Evolutionary conservation across 2,113 vertebrate genomes (phyloP).

Genomic region (Chloroceryle aenea): DNA sequence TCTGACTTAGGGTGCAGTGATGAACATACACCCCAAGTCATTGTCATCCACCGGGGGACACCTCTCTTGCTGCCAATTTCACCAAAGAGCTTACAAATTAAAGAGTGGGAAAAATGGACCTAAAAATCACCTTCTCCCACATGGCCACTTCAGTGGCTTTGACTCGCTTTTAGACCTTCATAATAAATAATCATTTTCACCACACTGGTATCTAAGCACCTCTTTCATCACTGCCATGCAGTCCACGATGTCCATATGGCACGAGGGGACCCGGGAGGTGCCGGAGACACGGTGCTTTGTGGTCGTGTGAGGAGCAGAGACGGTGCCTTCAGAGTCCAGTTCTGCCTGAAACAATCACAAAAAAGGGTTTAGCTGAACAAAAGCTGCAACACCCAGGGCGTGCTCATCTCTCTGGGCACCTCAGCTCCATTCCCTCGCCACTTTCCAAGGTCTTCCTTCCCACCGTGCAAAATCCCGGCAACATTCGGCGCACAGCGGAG

Average conservation of each 20-base stretch:
- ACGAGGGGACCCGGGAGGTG: not conserved
- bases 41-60: not conserved
- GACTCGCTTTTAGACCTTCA: not conserved
- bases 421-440: not conserved
- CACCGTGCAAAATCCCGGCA: not conserved
- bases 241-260: rapidly evolving
- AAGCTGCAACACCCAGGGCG: not conserved
- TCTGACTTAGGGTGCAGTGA: not conserved
- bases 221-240: not conserved
- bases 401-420: not conserved
- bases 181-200: not conserved
- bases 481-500: not conserved
- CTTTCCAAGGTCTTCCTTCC: not conserved
- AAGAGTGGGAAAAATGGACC: not conserved
- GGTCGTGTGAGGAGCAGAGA: not conserved
- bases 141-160: too few relatives aligned
- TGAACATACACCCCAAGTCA: not conserved
- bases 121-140: not conserved
- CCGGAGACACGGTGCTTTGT: rapidly evolving
- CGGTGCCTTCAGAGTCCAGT: not conserved
- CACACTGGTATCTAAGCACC: not conserved
- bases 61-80: not conserved
- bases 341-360: not conserved
- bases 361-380: not conserved
- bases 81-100: not conserved